Evolutionary conservation across 1,140 invertebrate species (phyloP), one percentile per base, ranked within the genome.

Genomic region (Brachionus koreanus): DNA sequence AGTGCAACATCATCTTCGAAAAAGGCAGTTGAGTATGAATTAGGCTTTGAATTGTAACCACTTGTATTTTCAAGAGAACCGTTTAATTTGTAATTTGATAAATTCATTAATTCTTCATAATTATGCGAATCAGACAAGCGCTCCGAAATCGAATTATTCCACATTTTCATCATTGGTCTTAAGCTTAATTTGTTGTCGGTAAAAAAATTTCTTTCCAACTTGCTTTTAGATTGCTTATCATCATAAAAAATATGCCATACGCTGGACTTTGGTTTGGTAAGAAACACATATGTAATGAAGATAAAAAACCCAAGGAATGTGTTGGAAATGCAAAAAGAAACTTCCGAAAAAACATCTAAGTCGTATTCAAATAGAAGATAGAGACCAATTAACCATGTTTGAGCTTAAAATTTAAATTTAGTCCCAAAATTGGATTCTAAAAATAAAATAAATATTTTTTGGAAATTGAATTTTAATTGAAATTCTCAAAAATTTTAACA

Each of bases 221-320:
- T 4, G 13, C 25, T 43, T 25, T 23, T 13, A 25, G 19, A 46
- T 2, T 25, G 6, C 10, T 43, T 43, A 23, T 4, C 0, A 25
- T 46, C 6, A 35, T 12, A 25, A 46, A 74, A 35, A 4, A 33
- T 69, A 12, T 6, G 13, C 69, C 69, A 74, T 46, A 25, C 0
- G 19, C n/a, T 43, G 7, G 19, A 12, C 43, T 46, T 25, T 5
- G 69, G 19, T 35, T 46, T 23, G 0, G 69, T 46, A 12, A 74
- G 43, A 46, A 13, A 23, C 25, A 46, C 37, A 77, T 90, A 87
- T 37, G 90, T 88, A 10, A 90, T 43, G 83, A 90, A 90, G 25
- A 91, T 90, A 82, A 90, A 87, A 67, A 91, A 88, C 3, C 90
- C 90, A 86, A 90, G 89, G 0, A 88, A 83, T n/a, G 88, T 88